These are phyloP conservation scores for Cheumatopsyche charites DNA, from an alignment of 1,140 invertebrate genomes.

Conservation along the genomic window DNA sequence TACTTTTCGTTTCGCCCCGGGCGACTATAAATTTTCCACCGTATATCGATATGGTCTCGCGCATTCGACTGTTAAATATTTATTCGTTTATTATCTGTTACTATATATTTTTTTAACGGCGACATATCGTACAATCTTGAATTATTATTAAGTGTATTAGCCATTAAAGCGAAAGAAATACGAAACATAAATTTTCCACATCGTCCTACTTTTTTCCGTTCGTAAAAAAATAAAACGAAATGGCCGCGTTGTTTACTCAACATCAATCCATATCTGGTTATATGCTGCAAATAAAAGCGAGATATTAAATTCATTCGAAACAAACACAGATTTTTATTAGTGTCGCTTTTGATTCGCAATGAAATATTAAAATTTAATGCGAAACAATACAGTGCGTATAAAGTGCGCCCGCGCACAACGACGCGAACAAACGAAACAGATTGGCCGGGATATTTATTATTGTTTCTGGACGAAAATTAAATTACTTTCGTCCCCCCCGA, in stretches of 20 bases:
- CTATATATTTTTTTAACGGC: slow-evolving; percentile 25
- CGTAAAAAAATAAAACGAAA: background rate
- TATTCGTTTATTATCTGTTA: slow-evolving; percentile 24
- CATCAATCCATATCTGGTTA: too few species aligned
- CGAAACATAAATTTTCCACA: background rate
- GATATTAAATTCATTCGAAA: too few species aligned
- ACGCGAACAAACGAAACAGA: background rate
- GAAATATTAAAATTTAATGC: too few species aligned
- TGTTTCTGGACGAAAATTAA: background rate
- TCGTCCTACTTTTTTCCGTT: background rate
- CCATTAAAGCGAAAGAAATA: slow-evolving; percentile 16
- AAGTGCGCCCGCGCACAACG: too few species aligned
- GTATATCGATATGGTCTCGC: slow-evolving; percentile 25
- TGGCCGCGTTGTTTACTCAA: background rate
- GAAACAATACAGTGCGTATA: background rate
- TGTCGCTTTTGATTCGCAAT: too few species aligned
- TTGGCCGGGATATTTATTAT: background rate
- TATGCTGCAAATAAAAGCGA: too few species aligned
- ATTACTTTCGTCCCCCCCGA: background rate
- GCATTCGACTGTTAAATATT: slow-evolving; percentile 31
- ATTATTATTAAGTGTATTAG: slow-evolving; percentile 24
- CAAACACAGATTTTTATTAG: too few species aligned
- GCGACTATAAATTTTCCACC: slow-evolving; percentile 20
- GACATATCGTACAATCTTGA: slow-evolving; percentile 23
- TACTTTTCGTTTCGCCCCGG: slow-evolving; percentile 22